Evolutionary conservation across 2,797 vertebrate species (phyloP).

Genomic region (Pantherophis alleghaniensis): DNA sequence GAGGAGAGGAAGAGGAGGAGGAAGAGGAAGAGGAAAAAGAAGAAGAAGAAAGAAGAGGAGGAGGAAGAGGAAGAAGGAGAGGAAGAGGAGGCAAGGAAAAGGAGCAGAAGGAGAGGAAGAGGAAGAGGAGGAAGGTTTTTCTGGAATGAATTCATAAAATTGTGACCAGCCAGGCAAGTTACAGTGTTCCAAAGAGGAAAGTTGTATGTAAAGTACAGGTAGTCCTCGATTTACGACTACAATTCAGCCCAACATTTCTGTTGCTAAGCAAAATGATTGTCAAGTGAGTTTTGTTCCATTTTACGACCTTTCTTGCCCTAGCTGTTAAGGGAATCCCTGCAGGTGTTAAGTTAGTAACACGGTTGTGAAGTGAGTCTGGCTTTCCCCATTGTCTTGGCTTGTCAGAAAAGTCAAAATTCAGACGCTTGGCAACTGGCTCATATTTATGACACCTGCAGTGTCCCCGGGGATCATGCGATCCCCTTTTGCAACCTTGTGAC

Average conservation of each 20-base stretch:
- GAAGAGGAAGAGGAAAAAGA: too few species aligned
- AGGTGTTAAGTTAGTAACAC: neutral
- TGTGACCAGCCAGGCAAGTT: neutral
- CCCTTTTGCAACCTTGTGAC: neutral
- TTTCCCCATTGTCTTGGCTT: neutral
- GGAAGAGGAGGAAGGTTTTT: rapidly evolving
- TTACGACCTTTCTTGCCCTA: neutral
- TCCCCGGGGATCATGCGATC: neutral
- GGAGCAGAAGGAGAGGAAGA: too few species aligned
- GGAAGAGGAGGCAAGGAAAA: too few species aligned
- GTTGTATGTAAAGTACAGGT: neutral
- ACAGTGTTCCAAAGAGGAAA: neutral
- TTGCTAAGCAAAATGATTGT: neutral
- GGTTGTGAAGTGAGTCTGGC: neutral
- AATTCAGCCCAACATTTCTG: neutral
- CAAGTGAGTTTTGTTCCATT: neutral
- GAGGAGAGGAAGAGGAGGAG: too few species aligned
- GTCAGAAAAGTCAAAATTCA: neutral
- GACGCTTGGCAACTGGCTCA: neutral
- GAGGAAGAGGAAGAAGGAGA: too few species aligned
- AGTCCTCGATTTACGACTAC: neutral
- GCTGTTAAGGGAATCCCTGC: neutral
- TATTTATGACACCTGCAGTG: rapidly evolving
- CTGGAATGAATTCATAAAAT: neutral
- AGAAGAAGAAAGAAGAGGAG: too few species aligned